These are phyloP conservation scores for Drosophila yakuba DNA, from an alignment of 1,140 invertebrate species.

Conservation along the genomic window DNA sequence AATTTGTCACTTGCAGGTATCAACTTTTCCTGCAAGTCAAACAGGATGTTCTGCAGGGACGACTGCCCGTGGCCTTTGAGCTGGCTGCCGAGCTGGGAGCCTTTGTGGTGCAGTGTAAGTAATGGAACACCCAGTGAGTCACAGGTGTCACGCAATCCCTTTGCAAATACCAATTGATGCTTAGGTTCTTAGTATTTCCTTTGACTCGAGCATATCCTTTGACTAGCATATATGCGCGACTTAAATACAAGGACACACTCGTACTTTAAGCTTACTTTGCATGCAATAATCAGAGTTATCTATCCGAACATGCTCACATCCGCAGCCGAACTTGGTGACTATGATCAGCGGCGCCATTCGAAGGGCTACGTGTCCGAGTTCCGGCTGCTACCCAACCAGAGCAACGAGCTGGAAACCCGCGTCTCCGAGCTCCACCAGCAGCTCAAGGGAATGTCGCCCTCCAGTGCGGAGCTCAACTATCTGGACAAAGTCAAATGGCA, in stretches of 20 bases:
- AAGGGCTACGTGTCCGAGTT: slow-evolving; percentile 98
- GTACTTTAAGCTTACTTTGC: neutral
- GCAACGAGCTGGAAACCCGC: slow-evolving; percentile 93
- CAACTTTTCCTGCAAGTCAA: slow-evolving; percentile 98
- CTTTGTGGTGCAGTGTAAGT: slow-evolving; percentile 98
- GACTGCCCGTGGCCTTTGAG: slow-evolving; percentile 94
- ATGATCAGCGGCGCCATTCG: slow-evolving; percentile 94
- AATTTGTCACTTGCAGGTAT: slow-evolving; percentile 89
- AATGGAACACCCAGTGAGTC: neutral
- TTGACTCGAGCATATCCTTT: no score
- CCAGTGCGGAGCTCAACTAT: slow-evolving; percentile 93
- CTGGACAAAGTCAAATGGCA: slow-evolving; percentile 98
- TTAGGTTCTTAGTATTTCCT: no score
- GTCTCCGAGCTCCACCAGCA: slow-evolving; percentile 95
- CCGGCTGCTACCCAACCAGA: slow-evolving; percentile 96
- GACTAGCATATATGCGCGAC: no score
- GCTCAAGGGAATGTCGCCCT: slow-evolving; percentile 87
- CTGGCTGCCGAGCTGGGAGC: slow-evolving; percentile 96
- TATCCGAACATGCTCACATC: slow-evolving; percentile 40
- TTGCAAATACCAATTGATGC: neutral
- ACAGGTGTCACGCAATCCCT: neutral
- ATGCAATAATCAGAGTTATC: neutral
- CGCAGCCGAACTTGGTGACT: slow-evolving; percentile 98
- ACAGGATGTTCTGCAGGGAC: slow-evolving; percentile 96
- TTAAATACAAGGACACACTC: neutral